Conservation (phyloP, 2,888 invertebrate species). For the Disparrhopalites patrizii region DNA sequence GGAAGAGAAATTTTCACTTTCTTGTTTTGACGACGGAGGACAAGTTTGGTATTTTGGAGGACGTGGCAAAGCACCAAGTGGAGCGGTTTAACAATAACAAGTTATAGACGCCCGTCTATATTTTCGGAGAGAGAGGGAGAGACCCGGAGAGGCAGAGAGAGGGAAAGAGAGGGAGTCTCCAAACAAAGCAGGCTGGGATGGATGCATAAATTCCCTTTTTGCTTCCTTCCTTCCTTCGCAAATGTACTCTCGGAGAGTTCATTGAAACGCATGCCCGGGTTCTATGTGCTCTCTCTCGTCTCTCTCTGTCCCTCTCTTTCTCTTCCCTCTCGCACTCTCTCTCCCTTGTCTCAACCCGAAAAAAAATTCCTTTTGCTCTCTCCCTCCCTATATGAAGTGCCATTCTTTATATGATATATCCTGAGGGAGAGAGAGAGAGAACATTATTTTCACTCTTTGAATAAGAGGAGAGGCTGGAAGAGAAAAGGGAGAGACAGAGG, state of each 20-base stretch:
- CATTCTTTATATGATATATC: background rate
- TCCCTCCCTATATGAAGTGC: too few species aligned
- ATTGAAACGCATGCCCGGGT: slow-evolving; percentile 28
- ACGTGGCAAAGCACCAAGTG: slow-evolving; percentile 18
- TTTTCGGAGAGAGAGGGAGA: too few species aligned
- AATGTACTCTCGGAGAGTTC: slow-evolving; percentile 25
- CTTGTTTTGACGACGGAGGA: slow-evolving; percentile 3
- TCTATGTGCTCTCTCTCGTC: too few species aligned
- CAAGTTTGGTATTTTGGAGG: slow-evolving; percentile 6
- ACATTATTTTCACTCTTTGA: too few species aligned
- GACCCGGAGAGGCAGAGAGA: too few species aligned
- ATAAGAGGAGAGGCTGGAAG: too few species aligned
- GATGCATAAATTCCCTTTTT: slow-evolving; percentile 28
- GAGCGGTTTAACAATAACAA: slow-evolving; percentile 28
- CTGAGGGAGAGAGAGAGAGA: background rate
- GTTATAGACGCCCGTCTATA: slow-evolving; percentile 22
- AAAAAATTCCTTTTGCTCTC: too few species aligned
- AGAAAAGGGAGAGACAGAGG: too few species aligned
- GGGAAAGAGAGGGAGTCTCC: too few species aligned
- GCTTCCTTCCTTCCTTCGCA: slow-evolving; percentile 22
- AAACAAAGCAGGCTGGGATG: slow-evolving; percentile 29
- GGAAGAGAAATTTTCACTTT: background rate
- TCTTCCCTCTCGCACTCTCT: slow-evolving; percentile 5
- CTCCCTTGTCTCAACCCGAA: too few species aligned
- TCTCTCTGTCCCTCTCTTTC: slow-evolving; percentile 5